Evolutionary conservation across 1,140 invertebrate genomes (phyloP).

Genomic region (Atta texana): DNA sequence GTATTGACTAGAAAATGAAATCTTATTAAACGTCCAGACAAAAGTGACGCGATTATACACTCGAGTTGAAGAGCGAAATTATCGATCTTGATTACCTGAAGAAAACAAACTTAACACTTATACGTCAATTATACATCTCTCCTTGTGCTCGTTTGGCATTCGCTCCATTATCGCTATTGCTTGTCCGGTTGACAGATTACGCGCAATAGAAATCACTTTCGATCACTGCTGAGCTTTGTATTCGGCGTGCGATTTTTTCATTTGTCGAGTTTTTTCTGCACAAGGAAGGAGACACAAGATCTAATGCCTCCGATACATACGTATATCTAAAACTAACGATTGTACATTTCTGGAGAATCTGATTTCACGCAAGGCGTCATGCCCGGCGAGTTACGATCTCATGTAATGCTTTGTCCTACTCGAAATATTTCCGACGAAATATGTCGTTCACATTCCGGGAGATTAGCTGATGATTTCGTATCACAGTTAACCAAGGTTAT

Average conservation of each 20-base stretch:
- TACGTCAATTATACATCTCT: background rate
- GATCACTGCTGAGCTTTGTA: background rate
- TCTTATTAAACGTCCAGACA: slow-evolving; percentile 27
- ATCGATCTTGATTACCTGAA: slow-evolving; percentile 17
- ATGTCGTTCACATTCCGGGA: background rate
- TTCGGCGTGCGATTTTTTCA: background rate
- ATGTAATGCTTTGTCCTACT: background rate
- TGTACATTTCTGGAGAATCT: slow-evolving; percentile 79
- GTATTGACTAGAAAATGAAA: slow-evolving; percentile 78
- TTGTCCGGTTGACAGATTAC: slow-evolving; percentile 22
- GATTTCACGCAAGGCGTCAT: slow-evolving; percentile 38
- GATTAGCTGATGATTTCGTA: slow-evolving; percentile 70
- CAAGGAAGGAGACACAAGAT: background rate
- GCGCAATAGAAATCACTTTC: slow-evolving; percentile 36
- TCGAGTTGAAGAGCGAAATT: slow-evolving; percentile 25
- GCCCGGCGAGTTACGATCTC: slow-evolving; percentile 4
- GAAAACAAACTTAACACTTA: slow-evolving; percentile 15
- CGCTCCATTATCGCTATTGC: slow-evolving; percentile 18
- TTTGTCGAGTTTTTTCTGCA: background rate
- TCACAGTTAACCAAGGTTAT: slow-evolving; percentile 81
- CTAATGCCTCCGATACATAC: slow-evolving; percentile 21
- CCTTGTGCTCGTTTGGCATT: slow-evolving; percentile 10
- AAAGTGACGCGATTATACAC: slow-evolving; percentile 6
- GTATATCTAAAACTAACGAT: slow-evolving; percentile 80
- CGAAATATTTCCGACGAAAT: slow-evolving; percentile 32